Conservation (phyloP, 2,113 vertebrate species). For the Ellobius talpinus region DNA sequence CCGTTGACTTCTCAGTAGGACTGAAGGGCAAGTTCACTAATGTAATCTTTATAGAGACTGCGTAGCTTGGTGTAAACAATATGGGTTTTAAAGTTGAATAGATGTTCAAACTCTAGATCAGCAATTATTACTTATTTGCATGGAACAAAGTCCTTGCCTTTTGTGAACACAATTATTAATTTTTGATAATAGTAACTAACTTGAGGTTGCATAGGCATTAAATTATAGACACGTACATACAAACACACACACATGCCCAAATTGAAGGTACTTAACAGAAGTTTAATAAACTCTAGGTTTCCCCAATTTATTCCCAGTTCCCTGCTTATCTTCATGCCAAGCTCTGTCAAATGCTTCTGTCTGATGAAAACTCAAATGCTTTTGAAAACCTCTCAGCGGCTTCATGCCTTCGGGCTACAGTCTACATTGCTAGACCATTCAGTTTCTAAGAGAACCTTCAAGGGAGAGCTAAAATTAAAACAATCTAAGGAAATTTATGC, state of each 20-base stretch:
- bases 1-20: neutral
- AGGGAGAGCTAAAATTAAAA: conserved; percentile 26
- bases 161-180: conserved; percentile 9
- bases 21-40: neutral
- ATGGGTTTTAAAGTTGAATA: neutral
- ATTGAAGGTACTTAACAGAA: neutral
- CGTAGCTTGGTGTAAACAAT: neutral
- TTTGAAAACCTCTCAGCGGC: neutral
- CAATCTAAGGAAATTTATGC: neutral
- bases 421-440: neutral
- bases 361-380: neutral
- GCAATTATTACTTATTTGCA: conserved; percentile 30
- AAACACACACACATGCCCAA: neutral
- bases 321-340: neutral
- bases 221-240: neutral
- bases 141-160: conserved; percentile 15
- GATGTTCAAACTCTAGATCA: neutral
- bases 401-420: neutral
- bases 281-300: neutral
- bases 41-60: neutral
- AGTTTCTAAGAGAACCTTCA: neutral
- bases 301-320: neutral
- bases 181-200: neutral
- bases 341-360: neutral
- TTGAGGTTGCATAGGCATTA: neutral